Conservation (phyloP, 2,797 vertebrate species). For the Apogon hyalosoma region DNA sequence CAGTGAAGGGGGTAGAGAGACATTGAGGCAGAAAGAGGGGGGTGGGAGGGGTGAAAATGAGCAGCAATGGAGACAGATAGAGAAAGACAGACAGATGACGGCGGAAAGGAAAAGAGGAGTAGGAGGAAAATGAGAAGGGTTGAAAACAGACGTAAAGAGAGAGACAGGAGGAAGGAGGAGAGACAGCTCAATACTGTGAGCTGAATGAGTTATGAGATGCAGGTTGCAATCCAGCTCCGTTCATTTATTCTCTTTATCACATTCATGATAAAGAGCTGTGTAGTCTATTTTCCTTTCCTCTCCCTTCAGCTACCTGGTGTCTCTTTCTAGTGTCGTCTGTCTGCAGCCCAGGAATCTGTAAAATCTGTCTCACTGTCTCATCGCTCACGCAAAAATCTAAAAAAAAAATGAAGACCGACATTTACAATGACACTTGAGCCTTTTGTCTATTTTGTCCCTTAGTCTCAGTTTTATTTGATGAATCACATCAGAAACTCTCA, state of each 20-base stretch:
- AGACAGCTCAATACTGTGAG: slow-evolving; percentile 63
- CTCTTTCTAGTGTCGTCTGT: slow-evolving; percentile 45
- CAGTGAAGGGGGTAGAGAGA: slow-evolving; percentile 40
- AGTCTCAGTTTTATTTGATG: slow-evolving; percentile 7
- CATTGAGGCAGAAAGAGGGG: not conserved
- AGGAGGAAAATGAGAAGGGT: slow-evolving; percentile 38
- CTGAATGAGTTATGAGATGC: slow-evolving; percentile 77
- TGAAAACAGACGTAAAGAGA: slow-evolving; percentile 45
- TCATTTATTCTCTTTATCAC: slow-evolving; percentile 70
- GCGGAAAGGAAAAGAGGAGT: slow-evolving; percentile 27
- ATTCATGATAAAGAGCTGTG: slow-evolving; percentile 62
- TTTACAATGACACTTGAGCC: slow-evolving; percentile 30
- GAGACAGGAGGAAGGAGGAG: slow-evolving; percentile 46
- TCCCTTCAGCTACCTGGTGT: slow-evolving; percentile 54
- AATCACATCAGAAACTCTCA: slow-evolving; percentile 17
- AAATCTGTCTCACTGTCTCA: slow-evolving; percentile 48
- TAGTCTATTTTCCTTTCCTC: slow-evolving; percentile 32
- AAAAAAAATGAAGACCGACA: slow-evolving; percentile 39
- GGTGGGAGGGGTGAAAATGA: not conserved
- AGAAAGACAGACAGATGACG: slow-evolving; percentile 35
- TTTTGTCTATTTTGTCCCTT: slow-evolving; percentile 20
- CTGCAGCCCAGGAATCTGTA: slow-evolving; percentile 52
- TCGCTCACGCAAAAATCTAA: slow-evolving; percentile 22
- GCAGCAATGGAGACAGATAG: slow-evolving; percentile 20
- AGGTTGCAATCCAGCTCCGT: slow-evolving; percentile 57